A percentile compares a stretch with the other conserved stretches of the same genome.
Conservation (phyloP, 2,113 vertebrate species). For the Callionymus lyra region DNA sequence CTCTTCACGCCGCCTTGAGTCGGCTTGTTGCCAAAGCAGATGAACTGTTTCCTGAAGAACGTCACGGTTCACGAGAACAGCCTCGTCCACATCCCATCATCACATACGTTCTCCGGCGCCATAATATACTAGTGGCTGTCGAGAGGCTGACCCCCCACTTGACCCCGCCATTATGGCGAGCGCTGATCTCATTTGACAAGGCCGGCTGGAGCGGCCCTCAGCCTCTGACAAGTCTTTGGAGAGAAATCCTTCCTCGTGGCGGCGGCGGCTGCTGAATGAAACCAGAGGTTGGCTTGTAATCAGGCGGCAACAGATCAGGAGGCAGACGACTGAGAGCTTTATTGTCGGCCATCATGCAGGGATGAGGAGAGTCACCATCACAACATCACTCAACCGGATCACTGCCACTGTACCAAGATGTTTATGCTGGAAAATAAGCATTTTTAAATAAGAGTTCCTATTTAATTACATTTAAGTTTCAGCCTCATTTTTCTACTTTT, state of each 20-base stretch:
- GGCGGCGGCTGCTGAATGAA: constrained; percentile 51
- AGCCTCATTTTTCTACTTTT: too few relatives aligned
- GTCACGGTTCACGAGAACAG: too few relatives aligned
- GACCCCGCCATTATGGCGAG: constrained; percentile 69
- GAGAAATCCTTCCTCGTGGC: constrained; percentile 58
- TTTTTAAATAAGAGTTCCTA: too few relatives aligned
- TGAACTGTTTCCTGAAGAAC: constrained; percentile 35
- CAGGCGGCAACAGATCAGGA: constrained; percentile 46
- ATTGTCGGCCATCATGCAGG: too few relatives aligned
- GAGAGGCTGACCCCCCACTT: constrained; percentile 69
- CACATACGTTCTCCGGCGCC: constrained; percentile 19
- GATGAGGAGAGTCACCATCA: too few relatives aligned
- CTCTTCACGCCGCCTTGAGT: constrained; percentile 35
- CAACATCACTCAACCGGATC: too few relatives aligned
- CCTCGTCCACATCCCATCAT: neutral
- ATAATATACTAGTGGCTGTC: constrained; percentile 50
- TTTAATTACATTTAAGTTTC: too few relatives aligned
- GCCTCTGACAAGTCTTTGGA: constrained; percentile 63
- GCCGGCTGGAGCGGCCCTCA: constrained; percentile 61
- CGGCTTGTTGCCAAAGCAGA: constrained; percentile 44
- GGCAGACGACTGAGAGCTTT: too few relatives aligned
- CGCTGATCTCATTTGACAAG: constrained; percentile 74
- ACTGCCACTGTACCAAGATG: too few relatives aligned
- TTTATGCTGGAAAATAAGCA: too few relatives aligned
- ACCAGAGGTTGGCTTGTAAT: constrained; percentile 46